A percentile compares a stretch with the other conserved stretches of the same genome.
Evolutionary conservation across 2,113 vertebrate species (phyloP).

Genomic region (Ploceus nigricollis): DNA sequence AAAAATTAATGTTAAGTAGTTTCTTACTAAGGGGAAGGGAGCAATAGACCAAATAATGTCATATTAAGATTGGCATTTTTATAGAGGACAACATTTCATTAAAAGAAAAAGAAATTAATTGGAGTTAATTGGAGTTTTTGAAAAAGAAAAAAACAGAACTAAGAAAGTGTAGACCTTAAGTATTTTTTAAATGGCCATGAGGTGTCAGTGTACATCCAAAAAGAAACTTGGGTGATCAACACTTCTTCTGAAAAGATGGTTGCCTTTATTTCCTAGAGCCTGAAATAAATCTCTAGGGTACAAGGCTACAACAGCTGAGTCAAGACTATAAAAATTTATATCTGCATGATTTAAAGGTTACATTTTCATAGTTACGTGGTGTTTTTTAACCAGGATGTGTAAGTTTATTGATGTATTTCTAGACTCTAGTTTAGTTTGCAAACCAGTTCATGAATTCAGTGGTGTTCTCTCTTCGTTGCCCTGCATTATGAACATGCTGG

Average conservation of each 20-base stretch:
- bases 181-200: neutral
- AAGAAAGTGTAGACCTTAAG: neutral
- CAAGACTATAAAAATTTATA: neutral
- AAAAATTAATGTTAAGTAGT: neutral
- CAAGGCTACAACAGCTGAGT: neutral
- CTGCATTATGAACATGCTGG: neutral
- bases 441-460: neutral
- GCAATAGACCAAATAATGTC: neutral
- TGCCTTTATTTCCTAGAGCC: neutral
- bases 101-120: neutral
- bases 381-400: neutral
- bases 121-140: neutral
- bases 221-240: neutral
- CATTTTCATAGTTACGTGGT: neutral
- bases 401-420: neutral
- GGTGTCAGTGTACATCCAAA: conserved; percentile 36
- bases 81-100: neutral
- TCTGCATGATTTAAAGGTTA: neutral
- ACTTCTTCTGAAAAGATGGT: neutral
- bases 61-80: neutral
- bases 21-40: neutral
- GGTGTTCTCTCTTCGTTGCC: neutral
- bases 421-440: neutral
- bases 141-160: neutral
- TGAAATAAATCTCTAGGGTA: neutral